Conservation (phyloP, 2,113 vertebrate genomes). For the Phylloscopus trochilus region DNA sequence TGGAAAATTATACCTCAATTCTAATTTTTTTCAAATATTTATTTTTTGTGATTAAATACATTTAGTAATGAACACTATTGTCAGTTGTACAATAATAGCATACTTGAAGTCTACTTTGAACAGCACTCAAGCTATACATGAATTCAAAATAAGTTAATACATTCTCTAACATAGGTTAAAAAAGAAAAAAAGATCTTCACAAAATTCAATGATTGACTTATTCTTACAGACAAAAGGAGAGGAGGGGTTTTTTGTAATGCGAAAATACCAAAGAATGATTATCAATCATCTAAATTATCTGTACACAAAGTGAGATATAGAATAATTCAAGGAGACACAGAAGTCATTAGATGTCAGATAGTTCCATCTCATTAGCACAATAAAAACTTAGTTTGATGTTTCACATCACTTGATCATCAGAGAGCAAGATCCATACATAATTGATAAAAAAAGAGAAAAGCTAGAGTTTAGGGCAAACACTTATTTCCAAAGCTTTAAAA, state of each 20-base stretch:
- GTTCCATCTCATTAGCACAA: constrained; percentile 35
- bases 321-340: constrained; percentile 39
- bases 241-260: background rate
- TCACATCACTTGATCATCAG: constrained; percentile 14
- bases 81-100: background rate
- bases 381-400: constrained; percentile 40
- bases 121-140: background rate
- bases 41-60: background rate
- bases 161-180: background rate
- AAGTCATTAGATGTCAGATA: constrained; percentile 36
- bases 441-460: constrained; percentile 17
- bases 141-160: background rate
- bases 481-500: background rate
- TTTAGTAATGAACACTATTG: background rate
- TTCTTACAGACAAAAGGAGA: background rate
- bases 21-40: background rate
- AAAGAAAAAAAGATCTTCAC: background rate
- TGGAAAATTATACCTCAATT: background rate
- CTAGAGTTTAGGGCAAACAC: background rate
- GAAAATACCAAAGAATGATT: background rate
- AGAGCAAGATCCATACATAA: constrained; percentile 19
- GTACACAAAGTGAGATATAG: background rate
- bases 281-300: background rate
- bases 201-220: background rate
- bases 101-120: background rate